Percentiles rank a stretch among this genome's conserved stretches.
Evolutionary conservation across 2,888 invertebrate genomes (phyloP).

Genomic region (Hydrotaea cyrtoneurina): DNA sequence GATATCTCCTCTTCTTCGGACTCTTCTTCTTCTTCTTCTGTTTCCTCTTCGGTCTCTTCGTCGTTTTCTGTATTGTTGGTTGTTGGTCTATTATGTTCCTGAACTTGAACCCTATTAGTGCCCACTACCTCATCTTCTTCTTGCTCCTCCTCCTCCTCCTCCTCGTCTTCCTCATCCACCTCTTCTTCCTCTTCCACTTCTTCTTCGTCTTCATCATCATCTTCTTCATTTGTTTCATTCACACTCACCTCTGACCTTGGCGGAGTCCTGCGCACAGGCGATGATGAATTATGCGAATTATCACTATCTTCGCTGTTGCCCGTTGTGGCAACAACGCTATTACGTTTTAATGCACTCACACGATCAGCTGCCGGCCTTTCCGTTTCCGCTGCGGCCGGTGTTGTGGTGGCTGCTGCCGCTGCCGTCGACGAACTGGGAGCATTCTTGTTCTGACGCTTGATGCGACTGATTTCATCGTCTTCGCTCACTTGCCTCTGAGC

Average conservation of each 20-base stretch:
- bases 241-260: conserved; percentile 90
- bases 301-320: conserved; percentile 83
- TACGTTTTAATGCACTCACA: conserved; percentile 81
- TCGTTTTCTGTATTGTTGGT: conserved; percentile 41
- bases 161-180: conserved; percentile 63
- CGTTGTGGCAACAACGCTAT: conserved; percentile 67
- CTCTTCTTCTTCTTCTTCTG: conserved; percentile 39
- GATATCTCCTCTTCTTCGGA: conserved; percentile 27
- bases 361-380: conserved; percentile 82
- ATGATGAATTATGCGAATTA: conserved; percentile 82
- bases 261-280: conserved; percentile 86
- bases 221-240: conserved; percentile 77
- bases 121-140: conserved; percentile 61
- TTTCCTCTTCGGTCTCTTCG: conserved; percentile 57
- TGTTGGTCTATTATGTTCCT: conserved; percentile 10
- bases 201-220: conserved; percentile 45
- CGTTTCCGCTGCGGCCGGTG: conserved; percentile 81
- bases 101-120: conserved; percentile 26
- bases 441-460: conserved; percentile 92
- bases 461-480: conserved; percentile 93
- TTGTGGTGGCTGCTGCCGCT: conserved; percentile 82
- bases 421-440: conserved; percentile 82
- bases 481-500: conserved; percentile 91
- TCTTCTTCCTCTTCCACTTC: conserved; percentile 53
- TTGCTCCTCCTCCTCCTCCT: conserved; percentile 64